Base-by-base conservation (phyloP, 92 coral and sea anemone genomes). In the Ricordea florida region DNA sequence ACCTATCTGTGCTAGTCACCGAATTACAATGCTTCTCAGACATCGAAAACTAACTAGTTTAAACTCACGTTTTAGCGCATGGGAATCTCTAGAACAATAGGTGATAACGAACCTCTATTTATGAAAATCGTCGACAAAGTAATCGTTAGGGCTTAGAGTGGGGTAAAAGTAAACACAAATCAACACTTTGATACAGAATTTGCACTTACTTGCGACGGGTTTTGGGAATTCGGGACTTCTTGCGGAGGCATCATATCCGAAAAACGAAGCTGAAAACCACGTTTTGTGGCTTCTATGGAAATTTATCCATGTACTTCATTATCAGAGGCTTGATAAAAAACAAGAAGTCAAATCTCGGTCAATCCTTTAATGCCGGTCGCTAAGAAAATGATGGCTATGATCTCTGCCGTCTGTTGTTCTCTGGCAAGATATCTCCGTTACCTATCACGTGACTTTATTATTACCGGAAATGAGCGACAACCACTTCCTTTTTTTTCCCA, bases 211-310 rank as follows among this genome's bases (percentile, higher is more conserved):
- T 70, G 77, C 15, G 6, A 20, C 10, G 77, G 53, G 31, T 41
- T 40, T 10, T 38, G 77, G 31, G 65, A 55, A 30, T n/a, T 16
- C 53, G 65, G 36, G 11, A 41, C 37, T 40, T 70, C 77, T 29
- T 38, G 49, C 18, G 77, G 41, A 57, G 77, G 77, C 77, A 70
- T 70, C 77, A 70, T 70, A n/a, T n/a, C n/a, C n/a, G n/a, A n/a
- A n/a, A n/a, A n/a, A n/a, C n/a, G n/a, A n/a, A n/a, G n/a, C 58
- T 43, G 28, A 36, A 44, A 3, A 10, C 31, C 52, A 65, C 43
- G 36, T 29, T 31, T 42, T 26, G 27, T 7, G 53, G 10, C n/a
- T n/a, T n/a, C n/a, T n/a, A n/a, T n/a, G n/a, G n/a, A n/a, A n/a
- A n/a, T n/a, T n/a, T n/a, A n/a, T n/a, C n/a, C n/a, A n/a, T n/a